Conservation (phyloP, 2,113 vertebrate genomes). For the Anas platyrhynchos region DNA sequence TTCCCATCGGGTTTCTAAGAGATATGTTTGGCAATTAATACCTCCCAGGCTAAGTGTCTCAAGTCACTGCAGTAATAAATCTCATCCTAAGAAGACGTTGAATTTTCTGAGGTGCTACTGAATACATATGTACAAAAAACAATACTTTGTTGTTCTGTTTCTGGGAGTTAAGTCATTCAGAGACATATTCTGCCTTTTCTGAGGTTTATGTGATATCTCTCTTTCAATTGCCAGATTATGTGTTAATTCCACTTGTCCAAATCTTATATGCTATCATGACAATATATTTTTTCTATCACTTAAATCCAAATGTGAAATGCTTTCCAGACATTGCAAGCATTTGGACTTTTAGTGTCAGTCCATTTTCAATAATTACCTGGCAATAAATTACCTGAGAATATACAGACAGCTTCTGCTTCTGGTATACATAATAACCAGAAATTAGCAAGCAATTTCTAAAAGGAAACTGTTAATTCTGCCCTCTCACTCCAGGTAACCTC, state of each 20-base stretch:
- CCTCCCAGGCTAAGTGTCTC: constrained; percentile 16
- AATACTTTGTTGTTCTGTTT: neutral
- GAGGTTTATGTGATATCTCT: neutral
- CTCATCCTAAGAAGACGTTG: neutral
- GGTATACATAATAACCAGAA: neutral
- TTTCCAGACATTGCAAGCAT: neutral
- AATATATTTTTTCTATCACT: neutral
- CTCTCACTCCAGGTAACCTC: neutral
- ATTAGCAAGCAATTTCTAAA: neutral
- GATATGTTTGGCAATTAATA: constrained; percentile 32
- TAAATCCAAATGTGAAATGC: neutral
- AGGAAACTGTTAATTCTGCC: neutral
- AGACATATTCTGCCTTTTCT: neutral
- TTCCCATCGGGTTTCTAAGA: neutral
- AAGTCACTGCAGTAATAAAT: constrained; percentile 20
- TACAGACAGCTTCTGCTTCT: neutral
- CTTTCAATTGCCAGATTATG: neutral
- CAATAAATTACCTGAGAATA: neutral
- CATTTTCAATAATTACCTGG: neutral
- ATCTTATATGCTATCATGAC: neutral
- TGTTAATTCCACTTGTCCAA: neutral
- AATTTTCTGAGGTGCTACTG: neutral
- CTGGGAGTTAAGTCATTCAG: neutral
- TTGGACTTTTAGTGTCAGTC: neutral
- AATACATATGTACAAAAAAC: neutral